Evolutionary conservation across 2,888 invertebrate genomes (phyloP).

Genomic region (Abrostola tripartita): DNA sequence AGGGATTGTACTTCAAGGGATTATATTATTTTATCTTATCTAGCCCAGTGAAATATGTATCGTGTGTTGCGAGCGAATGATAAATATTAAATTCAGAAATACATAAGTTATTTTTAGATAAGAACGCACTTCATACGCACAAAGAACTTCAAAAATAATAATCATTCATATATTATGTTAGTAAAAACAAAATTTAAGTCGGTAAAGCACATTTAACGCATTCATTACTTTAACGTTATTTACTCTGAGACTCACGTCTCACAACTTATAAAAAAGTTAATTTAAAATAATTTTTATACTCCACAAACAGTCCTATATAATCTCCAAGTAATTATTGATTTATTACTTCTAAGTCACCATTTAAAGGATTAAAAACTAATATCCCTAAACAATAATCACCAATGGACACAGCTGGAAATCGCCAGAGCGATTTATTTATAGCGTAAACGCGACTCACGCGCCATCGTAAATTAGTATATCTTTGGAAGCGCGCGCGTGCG

Average conservation of each 20-base stretch:
- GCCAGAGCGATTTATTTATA: conserved; percentile 74
- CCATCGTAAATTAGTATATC: conserved; percentile 72
- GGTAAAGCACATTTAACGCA: too few relatives aligned
- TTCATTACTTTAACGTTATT: too few relatives aligned
- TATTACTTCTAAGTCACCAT: conserved; percentile 14
- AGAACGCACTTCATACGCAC: too few relatives aligned
- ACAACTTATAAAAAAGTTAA: too few relatives aligned
- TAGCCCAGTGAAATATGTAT: background rate
- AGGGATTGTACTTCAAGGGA: background rate
- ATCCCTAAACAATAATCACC: conserved; percentile 51
- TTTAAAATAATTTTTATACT: background rate
- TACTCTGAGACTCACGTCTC: too few relatives aligned
- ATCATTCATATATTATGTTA: too few relatives aligned
- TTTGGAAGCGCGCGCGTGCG: conserved; percentile 73
- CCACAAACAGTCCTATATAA: background rate
- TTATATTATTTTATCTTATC: background rate
- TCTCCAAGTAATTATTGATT: background rate
- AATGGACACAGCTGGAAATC: conserved; percentile 59
- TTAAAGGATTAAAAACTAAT: conserved; percentile 41
- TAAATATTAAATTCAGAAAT: background rate
- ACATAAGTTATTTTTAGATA: too few relatives aligned
- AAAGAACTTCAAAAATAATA: too few relatives aligned
- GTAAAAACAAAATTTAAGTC: too few relatives aligned
- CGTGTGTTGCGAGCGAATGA: background rate
- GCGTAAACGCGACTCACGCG: conserved; percentile 68